Percentiles rank a stretch among this genome's conserved stretches.
Evolutionary conservation across 2,888 invertebrate species (phyloP).

Genomic region (Empis livida): DNA sequence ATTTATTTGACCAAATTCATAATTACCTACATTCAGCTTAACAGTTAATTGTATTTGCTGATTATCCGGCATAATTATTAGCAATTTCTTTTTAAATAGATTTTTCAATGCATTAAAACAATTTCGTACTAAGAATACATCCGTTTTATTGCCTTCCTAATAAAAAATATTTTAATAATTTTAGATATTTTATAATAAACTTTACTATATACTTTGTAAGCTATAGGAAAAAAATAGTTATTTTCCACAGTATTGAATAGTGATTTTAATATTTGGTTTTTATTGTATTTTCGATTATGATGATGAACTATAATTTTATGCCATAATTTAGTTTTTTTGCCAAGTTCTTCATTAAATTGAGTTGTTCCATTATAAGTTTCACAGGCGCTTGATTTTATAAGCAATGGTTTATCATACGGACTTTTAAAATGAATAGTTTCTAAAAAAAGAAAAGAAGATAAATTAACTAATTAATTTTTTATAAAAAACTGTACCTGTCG

Average conservation of each 20-base stretch:
- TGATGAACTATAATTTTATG: conserved; percentile 5
- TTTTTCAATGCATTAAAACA: conserved; percentile 7
- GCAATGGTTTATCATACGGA: no score
- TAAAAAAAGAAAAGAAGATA: no score
- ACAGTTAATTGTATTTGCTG: conserved; percentile 2
- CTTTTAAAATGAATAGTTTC: no score
- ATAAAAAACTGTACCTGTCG: no score
- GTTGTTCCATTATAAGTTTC: no score
- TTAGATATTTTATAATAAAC: no score
- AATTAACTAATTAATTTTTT: no score
- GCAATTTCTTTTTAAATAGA: conserved; percentile 4
- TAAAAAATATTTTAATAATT: no score
- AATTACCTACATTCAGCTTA: conserved; percentile 5
- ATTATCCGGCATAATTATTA: conserved; percentile 1
- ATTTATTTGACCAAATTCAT: conserved; percentile 10
- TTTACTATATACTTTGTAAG: conserved; percentile 5
- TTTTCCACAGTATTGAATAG: conserved; percentile 5
- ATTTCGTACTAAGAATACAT: conserved; percentile 8
- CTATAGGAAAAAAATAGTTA: conserved; percentile 10
- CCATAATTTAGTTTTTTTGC: background rate
- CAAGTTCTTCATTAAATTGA: no score
- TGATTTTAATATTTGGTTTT: conserved; percentile 6
- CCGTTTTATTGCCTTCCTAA: background rate
- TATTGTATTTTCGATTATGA: conserved; percentile 1
- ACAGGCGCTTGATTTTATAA: no score